phyloP scores from a whole-genome alignment of 2,888 invertebrate species.

The Scotopteryx bipunctaria region DNA sequence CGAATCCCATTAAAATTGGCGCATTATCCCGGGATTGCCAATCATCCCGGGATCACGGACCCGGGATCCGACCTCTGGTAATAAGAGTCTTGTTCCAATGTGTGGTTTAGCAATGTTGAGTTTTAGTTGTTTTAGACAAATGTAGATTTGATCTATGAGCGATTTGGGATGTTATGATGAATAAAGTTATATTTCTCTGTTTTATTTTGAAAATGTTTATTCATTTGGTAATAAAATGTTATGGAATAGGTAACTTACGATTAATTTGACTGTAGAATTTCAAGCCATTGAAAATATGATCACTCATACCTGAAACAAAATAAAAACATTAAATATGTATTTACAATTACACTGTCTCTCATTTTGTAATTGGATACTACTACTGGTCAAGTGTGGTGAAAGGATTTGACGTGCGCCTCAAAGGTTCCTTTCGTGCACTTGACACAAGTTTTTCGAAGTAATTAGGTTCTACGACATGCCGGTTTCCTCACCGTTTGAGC shows the following conservation, averaged over 20 bases:
- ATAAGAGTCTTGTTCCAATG: conserved; percentile 59
- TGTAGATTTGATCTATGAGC: conserved; percentile 12
- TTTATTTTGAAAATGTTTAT: not conserved
- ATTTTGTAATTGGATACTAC: no score
- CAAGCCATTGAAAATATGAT: not conserved
- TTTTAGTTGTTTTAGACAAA: no score
- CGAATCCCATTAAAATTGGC: conserved; percentile 55
- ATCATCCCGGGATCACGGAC: conserved; percentile 69
- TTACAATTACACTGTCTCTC: not conserved
- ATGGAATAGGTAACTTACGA: not conserved
- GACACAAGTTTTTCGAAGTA: no score
- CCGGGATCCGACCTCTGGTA: conserved; percentile 68
- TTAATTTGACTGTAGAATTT: not conserved
- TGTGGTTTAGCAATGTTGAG: conserved; percentile 33
- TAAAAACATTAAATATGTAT: conserved; percentile 3
- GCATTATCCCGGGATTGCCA: conserved; percentile 66
- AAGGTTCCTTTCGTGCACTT: no score
- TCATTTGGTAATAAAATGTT: no score
- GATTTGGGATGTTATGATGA: conserved; percentile 8
- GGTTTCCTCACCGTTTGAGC: no score
- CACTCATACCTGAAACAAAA: conserved; percentile 49
- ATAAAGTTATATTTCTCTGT: no score
- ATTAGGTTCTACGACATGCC: no score
- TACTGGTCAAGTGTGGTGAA: no score
- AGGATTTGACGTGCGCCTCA: no score